phyloP scores from a whole-genome alignment of 2,888 invertebrate genomes.

The Epirrhoe alternata region DNA sequence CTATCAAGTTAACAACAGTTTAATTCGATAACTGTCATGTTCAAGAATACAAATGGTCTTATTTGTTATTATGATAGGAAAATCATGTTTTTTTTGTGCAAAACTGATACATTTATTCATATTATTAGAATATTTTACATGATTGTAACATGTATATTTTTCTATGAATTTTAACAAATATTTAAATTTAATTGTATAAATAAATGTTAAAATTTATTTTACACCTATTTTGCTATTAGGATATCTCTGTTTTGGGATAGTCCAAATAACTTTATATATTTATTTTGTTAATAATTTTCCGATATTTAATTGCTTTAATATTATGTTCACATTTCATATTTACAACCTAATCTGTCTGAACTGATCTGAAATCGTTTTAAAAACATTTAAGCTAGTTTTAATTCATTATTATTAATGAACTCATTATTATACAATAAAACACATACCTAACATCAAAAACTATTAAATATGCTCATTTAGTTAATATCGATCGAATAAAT shows the following conservation, averaged over 20 bases:
- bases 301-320: too few relatives aligned
- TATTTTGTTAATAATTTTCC: too few relatives aligned
- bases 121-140: background rate
- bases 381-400: background rate
- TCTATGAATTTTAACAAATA: background rate
- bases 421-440: constrained; percentile 11
- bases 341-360: too few relatives aligned
- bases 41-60: constrained; percentile 16
- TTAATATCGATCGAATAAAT: constrained; percentile 24
- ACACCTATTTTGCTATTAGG: too few relatives aligned
- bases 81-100: constrained; percentile 3
- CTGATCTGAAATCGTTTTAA: too few relatives aligned
- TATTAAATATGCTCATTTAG: constrained; percentile 9
- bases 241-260: too few relatives aligned
- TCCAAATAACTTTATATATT: too few relatives aligned
- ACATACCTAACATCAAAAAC: constrained; percentile 7
- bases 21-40: background rate
- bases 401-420: constrained; percentile 4
- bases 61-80: constrained; percentile 22
- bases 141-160: constrained; percentile 1
- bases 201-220: too few relatives aligned
- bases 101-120: constrained; percentile 20
- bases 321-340: too few relatives aligned
- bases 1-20: background rate
- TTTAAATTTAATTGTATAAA: too few relatives aligned